Percentiles rank a stretch among this genome's conserved stretches.
Evolutionary conservation across 2,113 vertebrate genomes (phyloP).

Genomic region (Plotosus lineatus): DNA sequence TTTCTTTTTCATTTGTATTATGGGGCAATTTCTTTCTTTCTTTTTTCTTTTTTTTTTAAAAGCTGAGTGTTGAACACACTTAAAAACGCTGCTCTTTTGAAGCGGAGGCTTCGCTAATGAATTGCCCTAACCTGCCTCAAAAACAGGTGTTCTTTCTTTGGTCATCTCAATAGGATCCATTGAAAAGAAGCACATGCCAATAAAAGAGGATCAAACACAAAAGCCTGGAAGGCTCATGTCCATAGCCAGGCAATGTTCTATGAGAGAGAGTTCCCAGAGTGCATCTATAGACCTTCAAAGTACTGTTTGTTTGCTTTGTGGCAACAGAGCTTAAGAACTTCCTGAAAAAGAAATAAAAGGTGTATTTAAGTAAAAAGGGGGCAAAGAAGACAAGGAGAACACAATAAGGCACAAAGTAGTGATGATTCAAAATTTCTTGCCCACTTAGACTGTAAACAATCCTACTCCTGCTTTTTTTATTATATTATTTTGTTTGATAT

Average conservation of each 20-base stretch:
- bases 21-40: conserved; percentile 2
- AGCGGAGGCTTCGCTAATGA: conserved; percentile 30
- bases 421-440: conserved; percentile 33
- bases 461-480: not conserved
- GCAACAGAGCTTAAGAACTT: conserved; percentile 37
- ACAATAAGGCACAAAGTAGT: conserved; percentile 38
- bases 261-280: conserved; percentile 44
- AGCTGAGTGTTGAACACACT: conserved; percentile 29
- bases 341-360: conserved; percentile 47
- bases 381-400: conserved; percentile 22
- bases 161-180: conserved; percentile 42
- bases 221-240: conserved; percentile 47
- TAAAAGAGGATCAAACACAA: conserved; percentile 48
- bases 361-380: conserved; percentile 34
- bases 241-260: conserved; percentile 45
- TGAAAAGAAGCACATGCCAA: conserved; percentile 50
- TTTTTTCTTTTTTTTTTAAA: conserved; percentile 10
- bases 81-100: conserved; percentile 35
- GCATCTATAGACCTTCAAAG: conserved; percentile 49
- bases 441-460: conserved; percentile 26
- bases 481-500: conserved; percentile 3
- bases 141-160: conserved; percentile 53
- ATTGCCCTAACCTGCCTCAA: conserved; percentile 50
- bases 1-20: conserved; percentile 15
- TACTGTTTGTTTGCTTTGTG: conserved; percentile 50